Conservation (phyloP, 2,113 vertebrate species). For the Pollimyrus isidori region DNA sequence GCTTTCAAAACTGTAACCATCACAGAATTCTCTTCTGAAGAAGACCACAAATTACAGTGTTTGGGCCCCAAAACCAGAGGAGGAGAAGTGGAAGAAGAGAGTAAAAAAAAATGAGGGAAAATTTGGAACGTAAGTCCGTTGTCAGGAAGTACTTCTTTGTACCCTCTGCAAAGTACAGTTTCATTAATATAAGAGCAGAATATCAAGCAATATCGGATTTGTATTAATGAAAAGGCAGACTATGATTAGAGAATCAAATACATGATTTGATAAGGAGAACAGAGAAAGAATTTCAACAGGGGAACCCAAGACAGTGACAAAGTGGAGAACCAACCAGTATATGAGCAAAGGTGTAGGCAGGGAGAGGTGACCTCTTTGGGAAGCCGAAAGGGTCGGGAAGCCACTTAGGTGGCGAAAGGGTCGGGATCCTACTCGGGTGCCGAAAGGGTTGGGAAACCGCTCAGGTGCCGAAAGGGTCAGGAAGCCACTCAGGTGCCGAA, state of each 20-base stretch:
- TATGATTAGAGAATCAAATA: background rate
- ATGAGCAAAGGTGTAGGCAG: background rate
- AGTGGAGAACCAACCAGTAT: background rate
- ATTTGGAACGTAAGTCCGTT: constrained; percentile 13
- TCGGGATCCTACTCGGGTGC: too few relatives aligned
- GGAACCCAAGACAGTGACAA: background rate
- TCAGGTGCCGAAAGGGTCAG: too few relatives aligned
- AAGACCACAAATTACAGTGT: constrained; percentile 62
- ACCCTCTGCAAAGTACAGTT: constrained; percentile 31
- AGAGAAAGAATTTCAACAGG: constrained; percentile 26
- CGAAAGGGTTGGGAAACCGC: too few relatives aligned
- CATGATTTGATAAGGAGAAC: constrained; percentile 19
- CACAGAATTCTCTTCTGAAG: constrained; percentile 78
- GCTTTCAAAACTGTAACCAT: constrained; percentile 83
- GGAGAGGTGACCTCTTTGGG: background rate
- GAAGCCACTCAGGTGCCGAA: too few relatives aligned
- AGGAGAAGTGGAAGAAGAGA: constrained; percentile 51
- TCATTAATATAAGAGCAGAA: constrained; percentile 41
- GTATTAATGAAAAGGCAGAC: background rate
- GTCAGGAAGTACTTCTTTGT: constrained; percentile 24
- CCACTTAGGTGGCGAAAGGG: too few relatives aligned
- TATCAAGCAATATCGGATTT: constrained; percentile 31
- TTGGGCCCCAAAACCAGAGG: constrained; percentile 52
- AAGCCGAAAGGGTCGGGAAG: too few relatives aligned
- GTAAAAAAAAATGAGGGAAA: constrained; percentile 39